Evolutionary conservation across 2,113 vertebrate genomes (phyloP).

Genomic region (Colossoma macropomum): DNA sequence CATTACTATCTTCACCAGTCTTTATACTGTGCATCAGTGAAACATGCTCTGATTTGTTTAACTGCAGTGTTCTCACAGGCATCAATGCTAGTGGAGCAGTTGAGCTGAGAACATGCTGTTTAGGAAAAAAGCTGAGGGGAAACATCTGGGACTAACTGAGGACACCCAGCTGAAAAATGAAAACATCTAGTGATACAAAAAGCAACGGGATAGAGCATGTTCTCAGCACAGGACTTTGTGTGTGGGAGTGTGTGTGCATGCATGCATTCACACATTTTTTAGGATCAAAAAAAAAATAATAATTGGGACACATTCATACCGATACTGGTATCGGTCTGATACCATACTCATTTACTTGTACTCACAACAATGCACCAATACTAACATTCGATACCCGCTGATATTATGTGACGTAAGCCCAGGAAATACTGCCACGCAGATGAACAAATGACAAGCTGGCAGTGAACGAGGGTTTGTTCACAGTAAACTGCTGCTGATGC

Average conservation of each 20-base stretch:
- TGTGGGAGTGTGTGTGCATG: slow-evolving; percentile 18
- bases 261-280: neutral
- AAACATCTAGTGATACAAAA: slow-evolving; percentile 48
- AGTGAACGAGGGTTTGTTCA: too few species aligned
- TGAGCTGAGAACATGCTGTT: slow-evolving; percentile 50
- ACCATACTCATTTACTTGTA: too few species aligned
- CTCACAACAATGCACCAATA: too few species aligned
- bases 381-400: too few species aligned
- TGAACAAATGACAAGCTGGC: too few species aligned
- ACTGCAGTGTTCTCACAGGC: slow-evolving; percentile 20
- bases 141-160: slow-evolving; percentile 56
- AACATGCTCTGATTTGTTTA: slow-evolving; percentile 36
- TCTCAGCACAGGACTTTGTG: slow-evolving; percentile 6
- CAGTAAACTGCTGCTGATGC: too few species aligned
- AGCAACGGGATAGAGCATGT: neutral
- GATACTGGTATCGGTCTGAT: too few species aligned
- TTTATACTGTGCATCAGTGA: neutral
- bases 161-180: slow-evolving; percentile 59
- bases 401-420: too few species aligned
- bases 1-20: neutral
- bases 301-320: too few species aligned
- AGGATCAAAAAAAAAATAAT: slow-evolving; percentile 31
- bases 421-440: too few species aligned
- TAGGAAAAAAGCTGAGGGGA: slow-evolving; percentile 45
- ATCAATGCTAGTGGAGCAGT: slow-evolving; percentile 45